A percentile compares a stretch with the other conserved stretches of the same genome.
Conservation (phyloP, 2,888 invertebrate genomes). For the Philonicus albiceps region DNA sequence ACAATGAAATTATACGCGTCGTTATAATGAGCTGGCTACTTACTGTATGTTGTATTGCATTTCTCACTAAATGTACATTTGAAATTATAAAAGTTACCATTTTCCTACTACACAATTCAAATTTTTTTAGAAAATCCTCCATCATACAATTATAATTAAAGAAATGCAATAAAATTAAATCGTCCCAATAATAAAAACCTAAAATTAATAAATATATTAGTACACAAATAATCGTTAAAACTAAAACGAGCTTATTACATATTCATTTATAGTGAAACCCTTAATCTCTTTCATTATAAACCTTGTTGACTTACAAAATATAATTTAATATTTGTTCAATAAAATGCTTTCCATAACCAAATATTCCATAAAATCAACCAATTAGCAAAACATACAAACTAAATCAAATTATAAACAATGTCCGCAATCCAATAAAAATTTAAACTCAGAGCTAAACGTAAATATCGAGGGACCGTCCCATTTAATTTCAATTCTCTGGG, state of each 20-base stretch:
- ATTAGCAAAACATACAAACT: background rate
- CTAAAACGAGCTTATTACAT: background rate
- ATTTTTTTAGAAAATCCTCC: too few relatives aligned
- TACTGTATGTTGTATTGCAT: too few relatives aligned
- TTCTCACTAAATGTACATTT: too few relatives aligned
- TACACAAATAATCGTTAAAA: background rate
- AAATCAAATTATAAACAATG: background rate
- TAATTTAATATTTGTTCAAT: background rate
- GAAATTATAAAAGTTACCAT: too few relatives aligned
- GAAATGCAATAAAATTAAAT: too few relatives aligned
- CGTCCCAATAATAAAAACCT: too few relatives aligned
- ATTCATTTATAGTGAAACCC: background rate
- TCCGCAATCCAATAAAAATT: background rate
- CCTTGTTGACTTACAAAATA: background rate
- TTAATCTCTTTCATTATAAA: background rate
- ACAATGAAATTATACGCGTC: too few relatives aligned
- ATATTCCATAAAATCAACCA: background rate
- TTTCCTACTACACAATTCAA: too few relatives aligned
- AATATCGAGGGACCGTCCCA: background rate
- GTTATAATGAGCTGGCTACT: too few relatives aligned
- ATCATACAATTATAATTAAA: too few relatives aligned
- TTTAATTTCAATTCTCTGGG: background rate
- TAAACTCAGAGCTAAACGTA: background rate
- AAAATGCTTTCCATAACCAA: background rate
- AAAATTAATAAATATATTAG: background rate